A percentile compares a stretch with the other conserved stretches of the same genome.
Conservation (phyloP, 1,140 invertebrate genomes). For the Megalonaias nervosa region DNA sequence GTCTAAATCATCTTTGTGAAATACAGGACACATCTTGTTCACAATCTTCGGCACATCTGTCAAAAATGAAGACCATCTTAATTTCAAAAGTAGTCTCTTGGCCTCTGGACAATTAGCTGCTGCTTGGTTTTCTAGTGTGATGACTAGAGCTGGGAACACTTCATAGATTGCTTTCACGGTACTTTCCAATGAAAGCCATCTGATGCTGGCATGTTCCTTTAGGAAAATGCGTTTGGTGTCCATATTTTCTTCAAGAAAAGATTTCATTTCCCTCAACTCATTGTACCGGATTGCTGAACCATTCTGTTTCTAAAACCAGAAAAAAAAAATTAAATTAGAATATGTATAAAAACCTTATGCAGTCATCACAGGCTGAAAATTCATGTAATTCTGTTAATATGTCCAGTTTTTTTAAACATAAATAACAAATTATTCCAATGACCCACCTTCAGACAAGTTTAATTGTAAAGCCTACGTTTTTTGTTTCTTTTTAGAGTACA, state of each 20-base stretch:
- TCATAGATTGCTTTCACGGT: constrained; percentile 13
- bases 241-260: constrained; percentile 8
- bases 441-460: too few relatives aligned
- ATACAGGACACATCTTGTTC: too few relatives aligned
- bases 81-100: background rate
- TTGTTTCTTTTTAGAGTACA: too few relatives aligned
- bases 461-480: too few relatives aligned
- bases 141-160: constrained; percentile 1
- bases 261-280: constrained; percentile 10
- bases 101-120: background rate
- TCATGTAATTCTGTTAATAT: background rate
- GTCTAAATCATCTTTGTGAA: too few relatives aligned
- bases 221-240: constrained; percentile 9
- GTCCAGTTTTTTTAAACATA: too few relatives aligned
- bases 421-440: too few relatives aligned
- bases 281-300: constrained; percentile 24
- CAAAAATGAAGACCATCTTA: too few relatives aligned
- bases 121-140: background rate
- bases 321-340: background rate
- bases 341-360: background rate
- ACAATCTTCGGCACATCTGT: too few relatives aligned
- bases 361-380: background rate
- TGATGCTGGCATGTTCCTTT: constrained; percentile 30
- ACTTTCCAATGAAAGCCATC: constrained; percentile 19
- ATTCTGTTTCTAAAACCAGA: background rate